A percentile compares a stretch with the other conserved stretches of the same genome.
phyloP scores from a whole-genome alignment of 2,888 invertebrate species.

The Chaetoderma sp. region DNA sequence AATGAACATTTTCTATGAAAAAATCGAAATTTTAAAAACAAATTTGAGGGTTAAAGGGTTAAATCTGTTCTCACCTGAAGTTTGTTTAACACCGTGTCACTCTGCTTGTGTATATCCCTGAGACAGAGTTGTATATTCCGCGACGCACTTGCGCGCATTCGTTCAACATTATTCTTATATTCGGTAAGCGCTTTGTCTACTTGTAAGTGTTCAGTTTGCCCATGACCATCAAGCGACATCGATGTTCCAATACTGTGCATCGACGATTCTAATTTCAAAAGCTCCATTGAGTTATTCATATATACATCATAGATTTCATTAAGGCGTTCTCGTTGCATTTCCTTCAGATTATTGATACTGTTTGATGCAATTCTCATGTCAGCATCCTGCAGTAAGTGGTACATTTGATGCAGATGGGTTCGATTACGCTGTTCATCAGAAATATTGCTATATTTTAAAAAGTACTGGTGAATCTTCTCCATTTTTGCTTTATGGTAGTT shows the following conservation, averaged over 20 bases:
- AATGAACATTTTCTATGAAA: too few relatives aligned
- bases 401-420: too few relatives aligned
- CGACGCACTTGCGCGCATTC: neutral
- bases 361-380: constrained; percentile 1
- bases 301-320: constrained; percentile 10
- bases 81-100: constrained; percentile 1
- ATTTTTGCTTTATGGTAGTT: too few relatives aligned
- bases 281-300: constrained; percentile 10
- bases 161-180: neutral
- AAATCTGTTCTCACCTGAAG: too few relatives aligned
- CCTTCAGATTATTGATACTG: neutral
- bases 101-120: constrained; percentile 1
- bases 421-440: too few relatives aligned
- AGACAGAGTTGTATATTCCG: neutral
- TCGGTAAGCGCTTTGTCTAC: neutral
- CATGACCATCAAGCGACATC: constrained; percentile 1
- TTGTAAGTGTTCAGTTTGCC: neutral
- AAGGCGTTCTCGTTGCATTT: neutral
- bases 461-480: too few relatives aligned
- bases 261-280: neutral
- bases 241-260: neutral
- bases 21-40: too few relatives aligned
- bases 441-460: too few relatives aligned
- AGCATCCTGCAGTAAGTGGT: neutral
- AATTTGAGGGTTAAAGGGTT: too few relatives aligned